Percentiles rank a stretch among this genome's conserved stretches.
phyloP scores from a whole-genome alignment of 2,888 invertebrate species.

The Drosophila incognita region DNA sequence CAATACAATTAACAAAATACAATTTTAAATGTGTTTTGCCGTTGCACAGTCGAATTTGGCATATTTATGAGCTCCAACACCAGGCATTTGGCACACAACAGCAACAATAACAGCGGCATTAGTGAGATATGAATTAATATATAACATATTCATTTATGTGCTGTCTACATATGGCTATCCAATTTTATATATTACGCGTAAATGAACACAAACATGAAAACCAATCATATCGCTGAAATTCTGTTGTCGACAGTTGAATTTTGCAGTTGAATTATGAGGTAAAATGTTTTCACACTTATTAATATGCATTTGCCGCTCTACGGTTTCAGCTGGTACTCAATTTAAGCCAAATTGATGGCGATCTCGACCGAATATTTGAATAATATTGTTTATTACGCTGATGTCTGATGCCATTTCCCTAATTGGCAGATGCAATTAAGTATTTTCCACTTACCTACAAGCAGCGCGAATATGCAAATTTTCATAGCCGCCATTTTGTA shows the following conservation, averaged over 20 bases:
- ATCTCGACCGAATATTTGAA: constrained; percentile 30
- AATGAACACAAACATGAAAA: constrained; percentile 4
- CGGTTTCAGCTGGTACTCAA: constrained; percentile 38
- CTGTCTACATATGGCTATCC: constrained; percentile 17
- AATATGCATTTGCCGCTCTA: constrained; percentile 20
- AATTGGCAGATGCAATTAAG: constrained; percentile 63
- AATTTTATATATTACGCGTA: constrained; percentile 18
- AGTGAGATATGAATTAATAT: constrained; percentile 39
- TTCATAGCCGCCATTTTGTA: constrained; percentile 78
- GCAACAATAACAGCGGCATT: constrained; percentile 43
- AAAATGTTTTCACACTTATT: constrained; percentile 32
- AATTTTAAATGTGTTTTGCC: constrained; percentile 42
- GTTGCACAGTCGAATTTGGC: constrained; percentile 18
- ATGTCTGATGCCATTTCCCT: constrained; percentile 38
- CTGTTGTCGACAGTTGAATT: constrained; percentile 40
- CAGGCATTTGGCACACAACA: constrained; percentile 44
- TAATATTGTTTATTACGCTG: constrained; percentile 22
- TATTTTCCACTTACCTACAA: constrained; percentile 74
- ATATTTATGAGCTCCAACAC: constrained; percentile 66
- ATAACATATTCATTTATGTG: constrained; percentile 34
- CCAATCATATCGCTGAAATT: constrained; percentile 16
- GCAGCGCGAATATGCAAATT: constrained; percentile 80
- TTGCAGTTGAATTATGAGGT: constrained; percentile 42
- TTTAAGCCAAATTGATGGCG: constrained; percentile 59
- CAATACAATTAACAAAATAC: constrained; percentile 50